Evolutionary conservation across 2,797 vertebrate genomes (phyloP).

Genomic region (Galago senegalensis): DNA sequence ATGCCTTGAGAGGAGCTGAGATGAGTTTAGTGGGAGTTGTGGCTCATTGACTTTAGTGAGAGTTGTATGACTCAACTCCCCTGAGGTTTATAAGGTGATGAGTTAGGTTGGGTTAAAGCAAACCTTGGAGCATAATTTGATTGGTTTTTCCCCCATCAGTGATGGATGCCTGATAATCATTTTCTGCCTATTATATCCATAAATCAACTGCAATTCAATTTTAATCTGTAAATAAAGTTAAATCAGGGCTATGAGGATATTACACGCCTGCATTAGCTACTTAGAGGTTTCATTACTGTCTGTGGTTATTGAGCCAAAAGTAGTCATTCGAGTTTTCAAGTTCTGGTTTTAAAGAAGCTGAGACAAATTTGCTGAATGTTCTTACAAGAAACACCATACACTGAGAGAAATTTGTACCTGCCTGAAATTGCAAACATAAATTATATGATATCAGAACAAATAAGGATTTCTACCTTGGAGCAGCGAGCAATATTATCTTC

Average conservation of each 20-base stretch:
- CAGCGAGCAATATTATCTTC: constrained; percentile 70
- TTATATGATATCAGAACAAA: constrained; percentile 78
- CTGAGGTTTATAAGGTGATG: constrained; percentile 78
- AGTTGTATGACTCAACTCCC: constrained; percentile 65
- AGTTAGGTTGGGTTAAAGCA: constrained; percentile 82
- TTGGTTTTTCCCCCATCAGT: constrained; percentile 76
- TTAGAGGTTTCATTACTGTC: constrained; percentile 79
- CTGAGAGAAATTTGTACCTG: constrained; percentile 75
- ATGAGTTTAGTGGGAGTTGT: constrained; percentile 79
- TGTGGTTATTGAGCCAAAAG: constrained; percentile 76
- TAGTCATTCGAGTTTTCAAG: constrained; percentile 73
- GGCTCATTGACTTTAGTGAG: constrained; percentile 80
- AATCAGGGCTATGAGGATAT: constrained; percentile 70
- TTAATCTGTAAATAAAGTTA: constrained; percentile 85
- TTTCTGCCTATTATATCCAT: constrained; percentile 82
- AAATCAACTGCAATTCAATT: constrained; percentile 84
- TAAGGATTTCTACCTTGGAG: constrained; percentile 70
- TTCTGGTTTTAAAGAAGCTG: constrained; percentile 71
- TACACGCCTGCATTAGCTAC: constrained; percentile 75
- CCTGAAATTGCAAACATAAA: constrained; percentile 79
- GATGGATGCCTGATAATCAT: constrained; percentile 83
- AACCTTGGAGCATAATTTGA: constrained; percentile 75
- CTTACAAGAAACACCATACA: constrained; percentile 69
- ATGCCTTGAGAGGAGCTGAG: constrained; percentile 64
- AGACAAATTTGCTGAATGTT: constrained; percentile 74